Percentiles rank a stretch among this genome's conserved stretches.
These are phyloP conservation scores for Drosophila mayri DNA, from an alignment of 1,140 invertebrate genomes.

Conservation along the genomic window DNA sequence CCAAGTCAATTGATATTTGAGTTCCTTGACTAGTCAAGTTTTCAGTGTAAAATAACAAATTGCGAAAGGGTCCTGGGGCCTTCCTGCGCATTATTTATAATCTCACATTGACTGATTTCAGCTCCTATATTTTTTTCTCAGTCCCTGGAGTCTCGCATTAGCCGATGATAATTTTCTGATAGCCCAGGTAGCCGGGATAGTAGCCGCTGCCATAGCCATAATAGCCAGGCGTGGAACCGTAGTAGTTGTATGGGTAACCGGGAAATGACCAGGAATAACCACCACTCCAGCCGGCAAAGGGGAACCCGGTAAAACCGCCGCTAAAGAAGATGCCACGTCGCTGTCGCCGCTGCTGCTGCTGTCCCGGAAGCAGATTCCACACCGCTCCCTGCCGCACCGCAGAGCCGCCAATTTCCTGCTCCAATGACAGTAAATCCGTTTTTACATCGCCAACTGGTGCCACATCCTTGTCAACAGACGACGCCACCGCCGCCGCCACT, in stretches of 20 bases:
- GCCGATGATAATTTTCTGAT: slow-evolving; percentile 71
- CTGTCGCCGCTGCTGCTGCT: slow-evolving; percentile 5
- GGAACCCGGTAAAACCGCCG: slow-evolving; percentile 32
- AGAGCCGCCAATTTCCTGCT: slow-evolving; percentile 80
- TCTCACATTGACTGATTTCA: slow-evolving; percentile 65
- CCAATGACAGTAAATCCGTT: slow-evolving; percentile 78
- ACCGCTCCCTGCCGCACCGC: slow-evolving; percentile 10
- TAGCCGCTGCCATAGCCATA: slow-evolving; percentile 59
- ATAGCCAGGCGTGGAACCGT: slow-evolving; percentile 35
- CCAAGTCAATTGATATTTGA: background rate
- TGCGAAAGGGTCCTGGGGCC: slow-evolving; percentile 28
- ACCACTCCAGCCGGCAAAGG: slow-evolving; percentile 34
- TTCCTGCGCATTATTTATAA: slow-evolving; percentile 73
- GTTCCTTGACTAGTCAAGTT: background rate
- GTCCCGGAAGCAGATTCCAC: slow-evolving; percentile 8
- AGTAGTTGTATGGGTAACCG: slow-evolving; percentile 36
- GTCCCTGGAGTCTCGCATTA: slow-evolving; percentile 23
- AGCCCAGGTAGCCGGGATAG: slow-evolving; percentile 65
- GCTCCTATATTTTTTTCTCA: background rate
- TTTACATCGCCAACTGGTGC: slow-evolving; percentile 77
- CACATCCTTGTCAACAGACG: slow-evolving; percentile 77
- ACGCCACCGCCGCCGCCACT: slow-evolving; percentile 27
- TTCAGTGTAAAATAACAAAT: slow-evolving; percentile 37
- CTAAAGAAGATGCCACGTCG: slow-evolving; percentile 65
- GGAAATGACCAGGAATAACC: slow-evolving; percentile 50